A percentile compares a stretch with the other conserved stretches of the same genome.
phyloP scores from a whole-genome alignment of 2,888 invertebrate species.

The Pocota personata region DNA sequence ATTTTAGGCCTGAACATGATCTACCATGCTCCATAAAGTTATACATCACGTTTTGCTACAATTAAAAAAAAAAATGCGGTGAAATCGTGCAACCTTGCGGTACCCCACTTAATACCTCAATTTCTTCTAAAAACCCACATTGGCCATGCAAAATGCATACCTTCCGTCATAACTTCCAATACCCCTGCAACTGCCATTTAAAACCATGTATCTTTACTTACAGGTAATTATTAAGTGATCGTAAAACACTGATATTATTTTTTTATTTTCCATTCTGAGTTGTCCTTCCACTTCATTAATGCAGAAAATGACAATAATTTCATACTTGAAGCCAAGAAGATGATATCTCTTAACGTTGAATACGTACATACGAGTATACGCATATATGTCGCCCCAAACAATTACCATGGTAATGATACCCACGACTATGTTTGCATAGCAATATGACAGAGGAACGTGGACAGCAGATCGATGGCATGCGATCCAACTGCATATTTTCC shows the following conservation, averaged over 20 bases:
- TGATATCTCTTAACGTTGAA: constrained; percentile 42
- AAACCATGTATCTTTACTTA: constrained; percentile 60
- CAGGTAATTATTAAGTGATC: constrained; percentile 53
- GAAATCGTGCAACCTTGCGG: constrained; percentile 40
- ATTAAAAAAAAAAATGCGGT: not conserved
- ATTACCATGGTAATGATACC: constrained; percentile 40
- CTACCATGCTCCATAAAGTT: not conserved
- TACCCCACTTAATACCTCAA: not conserved
- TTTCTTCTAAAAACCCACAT: constrained; percentile 13
- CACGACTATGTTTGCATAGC: constrained; percentile 50
- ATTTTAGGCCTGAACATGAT: not conserved
- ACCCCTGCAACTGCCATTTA: constrained; percentile 31
- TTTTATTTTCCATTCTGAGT: not conserved
- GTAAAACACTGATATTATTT: constrained; percentile 55
- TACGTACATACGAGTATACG: not conserved
- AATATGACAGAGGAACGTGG: not conserved
- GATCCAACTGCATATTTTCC: constrained; percentile 54
- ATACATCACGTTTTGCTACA: constrained; percentile 6
- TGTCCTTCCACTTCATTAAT: constrained; percentile 61
- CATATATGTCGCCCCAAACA: not conserved
- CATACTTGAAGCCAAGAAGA: constrained; percentile 36
- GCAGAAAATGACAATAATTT: constrained; percentile 67
- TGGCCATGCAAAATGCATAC: not conserved
- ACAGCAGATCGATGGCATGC: constrained; percentile 24
- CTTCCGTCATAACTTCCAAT: not conserved